Evolutionary conservation across 2,113 vertebrate species (phyloP), one percentile per base, ranked within the genome.

Genomic region (Callorhinus ursinus): DNA sequence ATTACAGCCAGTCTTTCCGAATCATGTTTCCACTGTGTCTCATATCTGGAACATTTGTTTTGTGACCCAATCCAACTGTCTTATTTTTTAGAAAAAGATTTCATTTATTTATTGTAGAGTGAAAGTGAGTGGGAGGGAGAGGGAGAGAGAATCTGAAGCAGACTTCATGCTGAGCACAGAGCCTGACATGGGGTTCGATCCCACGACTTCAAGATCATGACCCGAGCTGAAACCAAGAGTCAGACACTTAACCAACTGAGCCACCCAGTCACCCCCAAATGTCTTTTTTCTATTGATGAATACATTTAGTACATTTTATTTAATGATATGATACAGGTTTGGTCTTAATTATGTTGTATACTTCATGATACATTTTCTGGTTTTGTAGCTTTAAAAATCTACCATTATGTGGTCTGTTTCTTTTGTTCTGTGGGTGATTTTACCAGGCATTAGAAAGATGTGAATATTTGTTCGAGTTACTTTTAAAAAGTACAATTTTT

Each of bases 341-440:
- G 13, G 16, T 71, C 19, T 83, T 63, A 76, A 33, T 84, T 71
- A 61, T 69, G 19, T 69, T 63, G 39, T 15, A 26, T 46, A 49
- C 74, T 90, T 90, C 81, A 53, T 76, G 11, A 61, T 55, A 63
- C 51, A 33, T 22, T 80, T 94, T 92, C 53, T 81, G 57, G 26
- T 57, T 89, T 95, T 86, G 28, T 53, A 85, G 39, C 21, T 92
- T 81, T 86, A 55, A 82, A 90, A 96, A 26, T 36, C 14, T 61
- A 81, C 55, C 31, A 36, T 67, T 36, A 31, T 33, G 3, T 57
- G 59, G 36, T 88, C 53, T 84, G 14, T 28, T 72, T 91, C 28
- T 81, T 94, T 69, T 88, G 51, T 39, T 88, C n/a, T 55, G 31
- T 82, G 63, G 13, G 3, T 81, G 74, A 22, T 81, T 86, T 86